A percentile compares a stretch with the other conserved stretches of the same genome.
phyloP scores from a whole-genome alignment of 2,113 vertebrate species.

The Triplophysa rosa region DNA sequence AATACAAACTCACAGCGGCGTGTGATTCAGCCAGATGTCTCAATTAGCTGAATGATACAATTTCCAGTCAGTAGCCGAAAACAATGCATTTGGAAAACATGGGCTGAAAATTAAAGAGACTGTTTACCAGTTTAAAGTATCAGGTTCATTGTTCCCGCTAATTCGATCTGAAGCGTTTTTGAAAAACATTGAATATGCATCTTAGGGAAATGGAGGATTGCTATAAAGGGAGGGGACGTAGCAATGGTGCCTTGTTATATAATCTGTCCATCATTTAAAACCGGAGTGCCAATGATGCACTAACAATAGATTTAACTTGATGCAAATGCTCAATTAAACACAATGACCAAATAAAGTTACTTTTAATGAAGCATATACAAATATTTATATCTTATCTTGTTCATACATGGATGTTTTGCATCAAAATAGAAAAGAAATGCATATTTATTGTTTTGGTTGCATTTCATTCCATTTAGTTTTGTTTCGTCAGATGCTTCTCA shows the following conservation, averaged over 20 bases:
- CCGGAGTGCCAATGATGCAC: not conserved
- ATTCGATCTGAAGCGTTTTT: conserved; percentile 15
- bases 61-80: conserved; percentile 29
- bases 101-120: conserved; percentile 34
- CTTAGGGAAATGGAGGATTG: conserved; percentile 2
- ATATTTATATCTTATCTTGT: not conserved
- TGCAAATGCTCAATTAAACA: not conserved
- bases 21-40: conserved; percentile 40
- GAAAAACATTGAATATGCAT: conserved; percentile 36
- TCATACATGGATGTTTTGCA: not conserved
- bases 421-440: too few relatives aligned
- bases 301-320: not conserved
- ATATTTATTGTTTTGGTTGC: too few relatives aligned
- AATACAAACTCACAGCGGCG: conserved; percentile 19
- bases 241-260: conserved; percentile 8
- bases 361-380: not conserved
- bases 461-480: too few relatives aligned
- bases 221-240: not conserved
- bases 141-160: conserved; percentile 30
- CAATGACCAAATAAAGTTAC: not conserved
- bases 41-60: conserved; percentile 21
- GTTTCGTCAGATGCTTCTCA: too few relatives aligned
- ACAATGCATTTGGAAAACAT: conserved; percentile 34
- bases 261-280: not conserved
- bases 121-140: conserved; percentile 37